These are phyloP conservation scores for Monopis laevigella DNA, from an alignment of 2,888 invertebrate genomes.

Conservation along the genomic window DNA sequence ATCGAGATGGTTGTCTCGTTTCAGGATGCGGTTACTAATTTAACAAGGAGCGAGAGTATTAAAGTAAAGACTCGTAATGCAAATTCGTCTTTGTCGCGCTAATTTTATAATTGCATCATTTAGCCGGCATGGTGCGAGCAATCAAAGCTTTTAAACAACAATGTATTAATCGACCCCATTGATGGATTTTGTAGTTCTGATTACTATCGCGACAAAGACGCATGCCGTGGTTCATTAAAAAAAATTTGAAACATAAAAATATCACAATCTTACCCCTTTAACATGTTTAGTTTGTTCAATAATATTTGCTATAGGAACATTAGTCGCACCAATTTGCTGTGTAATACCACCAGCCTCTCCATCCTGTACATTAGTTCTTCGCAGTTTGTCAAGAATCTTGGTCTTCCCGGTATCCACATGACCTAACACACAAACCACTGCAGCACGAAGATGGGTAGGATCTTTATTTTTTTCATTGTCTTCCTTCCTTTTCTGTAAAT, in stretches of 20 bases:
- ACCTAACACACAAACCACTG: conserved; percentile 97
- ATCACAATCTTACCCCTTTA: conserved; percentile 74
- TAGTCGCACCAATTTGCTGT: conserved; percentile 99
- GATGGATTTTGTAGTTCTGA: no score
- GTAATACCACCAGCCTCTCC: conserved; percentile 99
- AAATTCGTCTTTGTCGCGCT: no score
- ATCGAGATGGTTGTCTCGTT: no score
- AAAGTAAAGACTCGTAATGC: no score
- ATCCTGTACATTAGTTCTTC: conserved; percentile 91
- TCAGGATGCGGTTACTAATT: no score
- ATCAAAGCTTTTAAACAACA: no score
- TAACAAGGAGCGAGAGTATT: no score
- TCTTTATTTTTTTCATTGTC: conserved; percentile 55
- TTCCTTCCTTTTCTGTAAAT: conserved; percentile 49
- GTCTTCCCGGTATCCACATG: conserved; percentile 99
- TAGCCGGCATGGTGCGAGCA: no score
- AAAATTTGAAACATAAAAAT: conserved; percentile 4
- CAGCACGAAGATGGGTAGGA: conserved; percentile 78
- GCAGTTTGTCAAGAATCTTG: conserved; percentile 95
- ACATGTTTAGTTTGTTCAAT: conserved; percentile 94
- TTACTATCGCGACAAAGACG: background rate
- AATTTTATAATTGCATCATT: no score
- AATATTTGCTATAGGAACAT: conserved; percentile 96
- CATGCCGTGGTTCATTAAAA: background rate
- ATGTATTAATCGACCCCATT: no score